Evolutionary conservation across 2,888 invertebrate genomes (phyloP).

Genomic region (Pristionchus arcanus): DNA sequence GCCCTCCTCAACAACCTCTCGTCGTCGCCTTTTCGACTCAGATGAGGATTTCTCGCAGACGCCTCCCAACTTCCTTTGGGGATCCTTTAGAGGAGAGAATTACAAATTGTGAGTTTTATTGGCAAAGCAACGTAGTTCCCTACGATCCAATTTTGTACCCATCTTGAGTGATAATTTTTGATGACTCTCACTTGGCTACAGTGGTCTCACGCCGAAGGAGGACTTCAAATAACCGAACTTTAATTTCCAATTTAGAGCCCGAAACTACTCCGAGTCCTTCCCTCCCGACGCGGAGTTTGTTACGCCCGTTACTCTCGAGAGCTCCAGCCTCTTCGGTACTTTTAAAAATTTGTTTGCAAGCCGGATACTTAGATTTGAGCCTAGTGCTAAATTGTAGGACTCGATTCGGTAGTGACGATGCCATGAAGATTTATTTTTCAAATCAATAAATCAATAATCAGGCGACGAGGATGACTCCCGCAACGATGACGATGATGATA

Average conservation of each 20-base stretch:
- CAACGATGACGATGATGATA: neutral
- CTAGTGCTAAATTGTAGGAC: no score
- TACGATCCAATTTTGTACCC: no score
- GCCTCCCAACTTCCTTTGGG: slow-evolving; percentile 52
- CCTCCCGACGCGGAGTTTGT: slow-evolving; percentile 27
- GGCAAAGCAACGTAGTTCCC: no score
- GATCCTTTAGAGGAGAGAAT: slow-evolving; percentile 45
- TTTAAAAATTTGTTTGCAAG: neutral
- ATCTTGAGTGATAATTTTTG: no score
- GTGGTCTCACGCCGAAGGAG: no score
- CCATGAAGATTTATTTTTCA: no score
- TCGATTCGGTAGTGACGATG: no score
- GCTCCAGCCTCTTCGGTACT: slow-evolving; percentile 25
- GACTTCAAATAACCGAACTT: no score
- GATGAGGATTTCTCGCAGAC: slow-evolving; percentile 52
- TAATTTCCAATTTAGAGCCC: neutral
- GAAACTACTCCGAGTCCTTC: slow-evolving; percentile 47
- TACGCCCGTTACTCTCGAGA: slow-evolving; percentile 19
- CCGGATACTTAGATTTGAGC: no score
- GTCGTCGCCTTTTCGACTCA: slow-evolving; percentile 40
- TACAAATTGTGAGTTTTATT: slow-evolving; percentile 22
- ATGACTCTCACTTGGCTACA: no score
- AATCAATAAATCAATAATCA: neutral
- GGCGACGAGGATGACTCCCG: slow-evolving; percentile 26
- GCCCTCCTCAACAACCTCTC: neutral